Evolutionary conservation across 2,888 invertebrate species (phyloP), one percentile per base, ranked within the genome.

Genomic region (Sinotaia quadrata): DNA sequence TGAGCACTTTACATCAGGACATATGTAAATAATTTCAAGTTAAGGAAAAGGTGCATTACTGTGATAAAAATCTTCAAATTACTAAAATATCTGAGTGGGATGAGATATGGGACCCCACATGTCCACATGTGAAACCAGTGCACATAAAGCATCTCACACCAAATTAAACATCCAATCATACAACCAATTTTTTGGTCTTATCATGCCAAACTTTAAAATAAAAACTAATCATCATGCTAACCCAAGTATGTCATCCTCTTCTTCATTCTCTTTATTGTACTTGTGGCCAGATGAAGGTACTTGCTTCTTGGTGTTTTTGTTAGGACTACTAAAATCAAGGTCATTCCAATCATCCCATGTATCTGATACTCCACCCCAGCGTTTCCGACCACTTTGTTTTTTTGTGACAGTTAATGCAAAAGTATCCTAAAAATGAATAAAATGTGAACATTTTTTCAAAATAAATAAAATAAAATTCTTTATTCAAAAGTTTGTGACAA

Each of bases 271-370:
- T 60, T 78, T 81, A 70, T 78, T 78, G 36, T 78, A 77, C 21
- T 70, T 67, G 21, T 73, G 71, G 44, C 73, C 69, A 34, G 76
- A 75, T 10, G 79, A 76, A 37, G 78, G 63, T 2, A 77, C 77
- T n/a, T 79, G 75, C 59, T 79, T 79, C 41, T 81, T 81, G 12
- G 77, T 73, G 27, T 69, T 73, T 74, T 84, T 84, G 47, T 72
- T 78, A 1, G 79, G 79, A 3, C 79, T 72, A 44, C 73, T 74
- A 54, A 82, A 78, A 67, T 85, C 86, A 62, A 85, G 76, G 65
- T 86, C 85, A 58, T 85, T 83, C 75, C 80, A 83, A 72, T 84
- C 85, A 68, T 86, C 86, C 84, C 84, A 83, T 12, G 84, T 84
- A 68, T 85, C 84, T 0, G 82, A 80, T 33, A 80, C 75, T 3